phyloP scores from a whole-genome alignment of 1,140 invertebrate genomes.

The Zeugodacus cucurbitae region DNA sequence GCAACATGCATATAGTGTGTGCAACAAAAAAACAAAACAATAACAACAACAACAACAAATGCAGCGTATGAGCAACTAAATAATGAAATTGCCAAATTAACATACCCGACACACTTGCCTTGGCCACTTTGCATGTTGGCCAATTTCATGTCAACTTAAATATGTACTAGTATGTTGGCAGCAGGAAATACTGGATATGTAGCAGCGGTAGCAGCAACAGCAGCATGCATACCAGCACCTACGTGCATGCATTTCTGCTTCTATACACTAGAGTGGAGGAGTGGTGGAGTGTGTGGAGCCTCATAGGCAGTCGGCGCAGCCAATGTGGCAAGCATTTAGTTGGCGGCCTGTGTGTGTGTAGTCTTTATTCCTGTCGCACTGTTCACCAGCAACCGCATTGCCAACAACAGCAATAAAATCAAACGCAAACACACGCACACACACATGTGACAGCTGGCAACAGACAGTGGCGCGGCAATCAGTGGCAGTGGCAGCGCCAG shows the following conservation, averaged over 20 bases:
- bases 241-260: neutral
- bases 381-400: neutral
- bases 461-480: neutral
- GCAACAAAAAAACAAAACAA: neutral
- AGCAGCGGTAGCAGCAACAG: too few species aligned
- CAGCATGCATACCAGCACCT: neutral
- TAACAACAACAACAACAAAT: neutral
- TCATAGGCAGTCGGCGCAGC: neutral
- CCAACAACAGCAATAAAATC: neutral
- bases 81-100: conserved; percentile 38
- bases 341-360: neutral
- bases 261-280: neutral
- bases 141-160: conserved; percentile 36
- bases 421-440: neutral
- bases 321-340: neutral
- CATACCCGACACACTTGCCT: conserved; percentile 36
- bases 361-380: neutral
- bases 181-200: conserved; percentile 21
- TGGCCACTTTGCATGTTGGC: conserved; percentile 32
- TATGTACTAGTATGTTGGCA: too few species aligned
- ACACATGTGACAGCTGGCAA: neutral
- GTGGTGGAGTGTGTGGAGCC: neutral
- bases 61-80: conserved; percentile 28
- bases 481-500: neutral
- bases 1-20: neutral